A percentile compares a stretch with the other conserved stretches of the same genome.
phyloP scores from a whole-genome alignment of 1,140 invertebrate species.

The Ceratina calcarata region DNA sequence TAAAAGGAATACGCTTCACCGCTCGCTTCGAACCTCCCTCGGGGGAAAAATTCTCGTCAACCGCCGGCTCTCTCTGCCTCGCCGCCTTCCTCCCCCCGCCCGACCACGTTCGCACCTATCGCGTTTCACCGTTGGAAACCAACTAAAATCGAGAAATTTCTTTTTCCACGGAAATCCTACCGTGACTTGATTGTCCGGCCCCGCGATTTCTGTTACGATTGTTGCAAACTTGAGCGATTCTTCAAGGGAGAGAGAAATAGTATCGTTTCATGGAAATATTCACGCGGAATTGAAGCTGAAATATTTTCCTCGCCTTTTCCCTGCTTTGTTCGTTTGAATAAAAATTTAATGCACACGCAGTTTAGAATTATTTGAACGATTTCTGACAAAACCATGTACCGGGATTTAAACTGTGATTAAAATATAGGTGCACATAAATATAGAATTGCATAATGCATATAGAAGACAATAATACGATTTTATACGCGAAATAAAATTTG shows the following conservation, averaged over 20 bases:
- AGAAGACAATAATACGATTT: too few relatives aligned
- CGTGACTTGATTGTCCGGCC: slow-evolving; percentile 18
- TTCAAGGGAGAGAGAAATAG: background rate
- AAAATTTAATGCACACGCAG: too few relatives aligned
- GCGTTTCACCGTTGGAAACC: slow-evolving; percentile 2
- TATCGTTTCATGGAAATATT: slow-evolving; percentile 6
- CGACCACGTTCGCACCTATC: slow-evolving; percentile 38
- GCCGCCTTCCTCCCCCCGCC: background rate
- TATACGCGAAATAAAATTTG: too few relatives aligned
- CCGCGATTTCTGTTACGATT: slow-evolving; percentile 20
- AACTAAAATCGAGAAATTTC: slow-evolving; percentile 29
- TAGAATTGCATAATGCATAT: too few relatives aligned
- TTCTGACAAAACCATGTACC: too few relatives aligned
- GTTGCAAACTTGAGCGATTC: slow-evolving; percentile 24
- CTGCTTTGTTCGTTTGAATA: background rate
- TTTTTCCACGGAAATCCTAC: slow-evolving; percentile 14
- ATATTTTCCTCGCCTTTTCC: background rate
- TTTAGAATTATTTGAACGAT: too few relatives aligned
- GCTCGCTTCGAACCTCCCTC: slow-evolving; percentile 17
- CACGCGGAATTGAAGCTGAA: background rate
- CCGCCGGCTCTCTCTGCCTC: background rate
- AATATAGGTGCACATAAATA: too few relatives aligned
- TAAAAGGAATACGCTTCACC: slow-evolving; percentile 35
- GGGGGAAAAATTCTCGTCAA: slow-evolving; percentile 42
- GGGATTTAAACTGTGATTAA: too few relatives aligned